Conservation (phyloP, 2,797 vertebrate species). For the Dendrocincla fuliginosa region DNA sequence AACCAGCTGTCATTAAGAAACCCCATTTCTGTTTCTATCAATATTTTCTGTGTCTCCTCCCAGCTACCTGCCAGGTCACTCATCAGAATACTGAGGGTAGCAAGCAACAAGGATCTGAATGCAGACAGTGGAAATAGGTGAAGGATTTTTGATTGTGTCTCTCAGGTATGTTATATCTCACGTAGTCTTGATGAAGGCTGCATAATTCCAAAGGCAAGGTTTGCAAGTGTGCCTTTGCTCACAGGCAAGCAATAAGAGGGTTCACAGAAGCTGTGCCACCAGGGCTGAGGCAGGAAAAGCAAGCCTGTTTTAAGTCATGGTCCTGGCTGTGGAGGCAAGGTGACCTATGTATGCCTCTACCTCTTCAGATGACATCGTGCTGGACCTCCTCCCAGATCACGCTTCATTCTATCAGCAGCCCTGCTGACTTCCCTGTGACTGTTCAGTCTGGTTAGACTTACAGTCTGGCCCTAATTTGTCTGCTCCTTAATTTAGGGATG, state of each 20-base stretch:
- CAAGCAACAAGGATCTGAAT: background rate
- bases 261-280: background rate
- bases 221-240: background rate
- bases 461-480: constrained; percentile 16
- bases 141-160: background rate
- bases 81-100: background rate
- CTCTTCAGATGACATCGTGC: background rate
- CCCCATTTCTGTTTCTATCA: background rate
- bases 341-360: background rate
- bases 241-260: background rate
- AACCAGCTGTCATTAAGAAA: background rate
- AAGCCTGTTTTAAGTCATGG: background rate
- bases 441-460: background rate
- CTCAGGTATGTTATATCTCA: background rate
- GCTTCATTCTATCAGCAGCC: background rate
- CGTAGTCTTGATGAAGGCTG: background rate
- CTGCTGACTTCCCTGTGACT: background rate
- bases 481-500: background rate
- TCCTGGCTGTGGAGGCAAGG: background rate
- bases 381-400: background rate
- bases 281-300: background rate
- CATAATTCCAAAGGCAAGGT: background rate
- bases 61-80: background rate
- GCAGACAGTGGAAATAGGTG: background rate
- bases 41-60: background rate